Evolutionary conservation across 30 jellyfish, hydroid and myxozoan species (phyloP).

Genomic region (Aurelia coerulea): DNA sequence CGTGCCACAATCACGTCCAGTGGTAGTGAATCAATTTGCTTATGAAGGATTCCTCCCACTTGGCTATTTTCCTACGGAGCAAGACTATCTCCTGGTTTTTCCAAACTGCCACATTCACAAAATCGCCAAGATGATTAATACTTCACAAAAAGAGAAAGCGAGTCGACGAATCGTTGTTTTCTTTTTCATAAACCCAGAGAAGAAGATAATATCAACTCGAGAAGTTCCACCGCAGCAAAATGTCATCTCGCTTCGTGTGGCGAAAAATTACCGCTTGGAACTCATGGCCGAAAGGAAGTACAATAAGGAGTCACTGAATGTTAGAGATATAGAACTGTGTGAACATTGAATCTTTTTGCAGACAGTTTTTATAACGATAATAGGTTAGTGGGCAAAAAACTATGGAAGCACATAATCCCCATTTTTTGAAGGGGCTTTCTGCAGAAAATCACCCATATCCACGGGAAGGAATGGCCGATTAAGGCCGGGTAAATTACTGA

Average conservation of each 20-base stretch:
- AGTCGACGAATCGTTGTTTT: slow-evolving; percentile 79
- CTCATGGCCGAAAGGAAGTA: slow-evolving; percentile 81
- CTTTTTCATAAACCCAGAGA: slow-evolving; percentile 77
- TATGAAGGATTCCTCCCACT: slow-evolving; percentile 69
- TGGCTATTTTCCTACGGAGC: slow-evolving; percentile 75
- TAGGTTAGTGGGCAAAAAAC: not conserved
- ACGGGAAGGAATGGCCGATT: too few species aligned
- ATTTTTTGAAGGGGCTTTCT: too few species aligned
- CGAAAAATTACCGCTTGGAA: slow-evolving; percentile 69
- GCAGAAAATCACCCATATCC: too few species aligned
- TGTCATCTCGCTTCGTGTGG: slow-evolving; percentile 28
- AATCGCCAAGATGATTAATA: slow-evolving; percentile 57
- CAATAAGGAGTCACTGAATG: slow-evolving; percentile 72
- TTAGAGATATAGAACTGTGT: slow-evolving; percentile 81
- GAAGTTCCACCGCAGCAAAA: slow-evolving; percentile 79
- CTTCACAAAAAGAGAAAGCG: slow-evolving; percentile 41
- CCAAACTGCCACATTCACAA: slow-evolving; percentile 86
- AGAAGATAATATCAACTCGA: slow-evolving; percentile 69
- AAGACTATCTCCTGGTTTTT: slow-evolving; percentile 69
- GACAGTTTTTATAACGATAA: not conserved
- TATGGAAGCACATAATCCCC: too few species aligned
- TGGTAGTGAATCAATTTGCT: slow-evolving; percentile 43
- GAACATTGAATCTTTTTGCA: slow-evolving; percentile 34
- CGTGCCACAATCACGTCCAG: slow-evolving; percentile 63
- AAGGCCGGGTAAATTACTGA: too few species aligned